phyloP scores from a whole-genome alignment of 2,797 vertebrate genomes.

The Eospalax fontanierii region DNA sequence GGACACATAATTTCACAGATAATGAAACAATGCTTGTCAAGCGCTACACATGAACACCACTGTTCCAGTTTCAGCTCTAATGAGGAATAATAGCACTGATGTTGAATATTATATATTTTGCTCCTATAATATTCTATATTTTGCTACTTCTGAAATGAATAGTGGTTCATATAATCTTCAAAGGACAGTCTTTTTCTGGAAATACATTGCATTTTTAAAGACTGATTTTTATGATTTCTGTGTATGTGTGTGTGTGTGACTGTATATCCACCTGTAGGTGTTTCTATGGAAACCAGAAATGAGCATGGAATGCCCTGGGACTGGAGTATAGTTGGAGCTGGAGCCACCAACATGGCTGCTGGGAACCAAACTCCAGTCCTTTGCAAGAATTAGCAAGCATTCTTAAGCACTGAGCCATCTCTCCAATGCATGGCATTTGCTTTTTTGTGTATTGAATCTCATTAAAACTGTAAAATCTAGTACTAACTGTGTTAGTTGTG shows the following conservation, averaged over 20 bases:
- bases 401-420: too few species aligned
- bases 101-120: slow-evolving; percentile 27
- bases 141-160: slow-evolving; percentile 45
- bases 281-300: too few species aligned
- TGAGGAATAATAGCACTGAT: background rate
- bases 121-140: background rate
- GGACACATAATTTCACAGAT: background rate
- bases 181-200: background rate
- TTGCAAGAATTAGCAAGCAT: too few species aligned
- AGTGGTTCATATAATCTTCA: background rate
- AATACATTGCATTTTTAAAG: background rate
- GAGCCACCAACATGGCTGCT: too few species aligned
- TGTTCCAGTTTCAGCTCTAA: background rate
- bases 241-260: too few species aligned
- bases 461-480: background rate
- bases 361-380: too few species aligned
- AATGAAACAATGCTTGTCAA: background rate
- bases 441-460: background rate
- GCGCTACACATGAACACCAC: background rate
- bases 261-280: too few species aligned
- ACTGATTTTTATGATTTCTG: too few species aligned
- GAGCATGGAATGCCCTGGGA: too few species aligned
- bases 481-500: background rate
- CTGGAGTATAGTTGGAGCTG: too few species aligned
- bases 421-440: background rate